Conservation (phyloP, 2,888 invertebrate species). For the Steinernema scapterisci region DNA sequence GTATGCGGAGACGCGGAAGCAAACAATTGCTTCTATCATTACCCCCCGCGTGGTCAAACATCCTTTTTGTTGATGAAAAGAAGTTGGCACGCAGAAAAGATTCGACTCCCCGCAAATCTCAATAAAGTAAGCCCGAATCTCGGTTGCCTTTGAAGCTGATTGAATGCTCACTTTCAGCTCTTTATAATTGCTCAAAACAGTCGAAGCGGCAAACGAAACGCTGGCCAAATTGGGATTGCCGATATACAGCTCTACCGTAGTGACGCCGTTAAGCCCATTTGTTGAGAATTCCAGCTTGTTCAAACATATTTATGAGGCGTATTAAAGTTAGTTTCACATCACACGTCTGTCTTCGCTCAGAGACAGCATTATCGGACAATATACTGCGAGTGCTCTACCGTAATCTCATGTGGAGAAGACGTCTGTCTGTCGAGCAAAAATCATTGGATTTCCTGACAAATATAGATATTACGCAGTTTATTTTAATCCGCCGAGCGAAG, state of each 20-base stretch:
- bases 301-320: no score
- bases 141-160: not conserved
- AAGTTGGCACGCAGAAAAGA: slow-evolving; percentile 40
- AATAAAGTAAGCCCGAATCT: slow-evolving; percentile 40
- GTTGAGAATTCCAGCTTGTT: slow-evolving; percentile 33
- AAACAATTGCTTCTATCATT: slow-evolving; percentile 36
- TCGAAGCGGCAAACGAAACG: slow-evolving; percentile 42
- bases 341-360: no score
- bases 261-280: slow-evolving; percentile 46
- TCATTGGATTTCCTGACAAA: no score
- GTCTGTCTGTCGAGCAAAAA: no score
- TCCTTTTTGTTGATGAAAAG: not conserved
- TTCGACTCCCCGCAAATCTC: slow-evolving; percentile 45
- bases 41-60: not conserved
- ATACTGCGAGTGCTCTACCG: no score
- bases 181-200: slow-evolving; percentile 51
- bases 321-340: no score
- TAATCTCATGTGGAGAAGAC: no score
- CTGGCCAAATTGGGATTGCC: slow-evolving; percentile 52
- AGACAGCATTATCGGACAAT: no score
- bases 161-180: slow-evolving; percentile 32
- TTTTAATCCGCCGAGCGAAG: no score
- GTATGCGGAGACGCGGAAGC: slow-evolving; percentile 48
- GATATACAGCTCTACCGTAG: slow-evolving; percentile 47
- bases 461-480: no score